phyloP scores from a whole-genome alignment of 2,797 vertebrate genomes.

The Allobates femoralis region DNA sequence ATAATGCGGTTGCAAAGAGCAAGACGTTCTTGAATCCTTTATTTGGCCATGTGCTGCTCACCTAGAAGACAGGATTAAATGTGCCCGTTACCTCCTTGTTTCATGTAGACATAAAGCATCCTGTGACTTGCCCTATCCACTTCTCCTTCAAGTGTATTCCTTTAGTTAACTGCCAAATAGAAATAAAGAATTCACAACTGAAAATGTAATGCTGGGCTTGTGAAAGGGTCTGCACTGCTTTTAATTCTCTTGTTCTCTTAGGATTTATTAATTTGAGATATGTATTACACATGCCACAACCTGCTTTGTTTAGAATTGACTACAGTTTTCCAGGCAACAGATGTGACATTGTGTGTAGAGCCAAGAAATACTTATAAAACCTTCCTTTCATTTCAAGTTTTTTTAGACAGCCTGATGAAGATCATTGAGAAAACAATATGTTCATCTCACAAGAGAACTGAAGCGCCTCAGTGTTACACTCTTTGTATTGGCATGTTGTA shows the following conservation, averaged over 20 bases:
- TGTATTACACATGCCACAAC: conserved; percentile 6
- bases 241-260: background rate
- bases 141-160: conserved; percentile 19
- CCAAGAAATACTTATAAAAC: conserved; percentile 1
- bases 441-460: background rate
- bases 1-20: conserved; percentile 41
- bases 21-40: conserved; percentile 32
- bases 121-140: background rate
- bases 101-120: conserved; percentile 21
- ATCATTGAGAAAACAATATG: background rate
- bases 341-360: conserved; percentile 17
- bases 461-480: background rate
- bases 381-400: conserved; percentile 12
- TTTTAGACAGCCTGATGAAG: background rate
- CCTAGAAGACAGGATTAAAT: conserved; percentile 31
- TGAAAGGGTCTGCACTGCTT: conserved; percentile 1
- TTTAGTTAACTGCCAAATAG: conserved; percentile 41
- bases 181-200: conserved; percentile 33
- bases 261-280: conserved; percentile 25
- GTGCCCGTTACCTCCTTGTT: conserved; percentile 30
- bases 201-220: conserved; percentile 9
- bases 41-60: conserved; percentile 47
- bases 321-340: conserved; percentile 19
- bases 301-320: conserved; percentile 29
- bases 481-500: background rate